These are phyloP conservation scores for Stomatorhinus walkeri DNA, from an alignment of 2,797 vertebrate species.

Conservation along the genomic window DNA sequence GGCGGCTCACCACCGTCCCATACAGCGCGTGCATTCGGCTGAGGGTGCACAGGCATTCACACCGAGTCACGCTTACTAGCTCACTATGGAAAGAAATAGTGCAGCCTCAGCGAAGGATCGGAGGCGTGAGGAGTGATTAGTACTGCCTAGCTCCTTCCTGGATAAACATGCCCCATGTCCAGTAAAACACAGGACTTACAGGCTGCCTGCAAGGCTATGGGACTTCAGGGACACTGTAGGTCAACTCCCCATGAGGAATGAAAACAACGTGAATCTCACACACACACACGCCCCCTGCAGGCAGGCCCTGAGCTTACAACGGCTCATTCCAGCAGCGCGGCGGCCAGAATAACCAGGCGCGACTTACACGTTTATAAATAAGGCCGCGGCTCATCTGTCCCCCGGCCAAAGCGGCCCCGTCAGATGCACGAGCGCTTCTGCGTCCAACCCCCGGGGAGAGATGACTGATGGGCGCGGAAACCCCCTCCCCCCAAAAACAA, in stretches of 20 bases:
- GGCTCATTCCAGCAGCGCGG: neutral
- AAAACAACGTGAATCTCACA: neutral
- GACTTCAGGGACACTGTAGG: neutral
- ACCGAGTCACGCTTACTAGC: neutral
- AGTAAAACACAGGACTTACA: neutral
- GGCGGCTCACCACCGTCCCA: rapidly evolving
- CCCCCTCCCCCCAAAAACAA: neutral
- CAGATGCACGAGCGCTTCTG: neutral
- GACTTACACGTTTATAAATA: neutral
- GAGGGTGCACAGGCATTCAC: neutral
- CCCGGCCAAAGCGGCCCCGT: neutral
- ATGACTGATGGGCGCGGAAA: neutral
- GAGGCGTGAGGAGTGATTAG: neutral
- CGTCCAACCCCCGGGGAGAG: neutral
- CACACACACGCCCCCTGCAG: neutral
- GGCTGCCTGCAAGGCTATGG: neutral
- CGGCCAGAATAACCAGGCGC: neutral
- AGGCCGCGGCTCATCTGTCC: neutral
- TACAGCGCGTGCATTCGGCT: neutral
- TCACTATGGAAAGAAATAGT: neutral
- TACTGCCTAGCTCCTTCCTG: neutral
- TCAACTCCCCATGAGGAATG: neutral
- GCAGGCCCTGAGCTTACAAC: neutral
- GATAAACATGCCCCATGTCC: neutral
- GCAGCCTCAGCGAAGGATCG: neutral